Percentiles rank a stretch among this genome's conserved stretches.
Conservation (phyloP, 2,888 invertebrate genomes). For the Cristatella mucedo region DNA sequence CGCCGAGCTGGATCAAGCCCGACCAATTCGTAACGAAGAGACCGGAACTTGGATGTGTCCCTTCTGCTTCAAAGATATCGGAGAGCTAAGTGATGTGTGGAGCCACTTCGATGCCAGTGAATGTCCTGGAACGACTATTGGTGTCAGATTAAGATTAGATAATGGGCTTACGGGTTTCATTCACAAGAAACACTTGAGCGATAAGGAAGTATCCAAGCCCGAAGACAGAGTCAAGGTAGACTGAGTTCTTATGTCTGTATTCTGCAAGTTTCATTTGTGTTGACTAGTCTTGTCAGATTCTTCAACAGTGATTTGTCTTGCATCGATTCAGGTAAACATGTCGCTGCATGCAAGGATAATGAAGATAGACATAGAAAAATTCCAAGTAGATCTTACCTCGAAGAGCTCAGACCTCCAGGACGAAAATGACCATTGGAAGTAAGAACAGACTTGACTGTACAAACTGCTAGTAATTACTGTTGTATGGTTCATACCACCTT, state of each 20-base stretch:
- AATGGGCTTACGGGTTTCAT: slow-evolving; percentile 78
- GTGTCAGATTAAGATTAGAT: slow-evolving; percentile 71
- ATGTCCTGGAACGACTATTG: slow-evolving; percentile 88
- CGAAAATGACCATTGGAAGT: slow-evolving; percentile 75
- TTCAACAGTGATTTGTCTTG: too few relatives aligned
- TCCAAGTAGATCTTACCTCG: slow-evolving; percentile 65
- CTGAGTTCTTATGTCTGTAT: too few relatives aligned
- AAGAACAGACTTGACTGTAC: slow-evolving; percentile 14
- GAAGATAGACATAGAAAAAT: slow-evolving; percentile 89
- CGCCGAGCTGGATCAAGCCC: slow-evolving; percentile 84
- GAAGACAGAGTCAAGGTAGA: slow-evolving; percentile 72
- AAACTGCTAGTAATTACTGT: too few relatives aligned
- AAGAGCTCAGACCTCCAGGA: slow-evolving; percentile 80
- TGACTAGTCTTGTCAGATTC: too few relatives aligned
- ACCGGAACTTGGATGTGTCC: slow-evolving; percentile 94
- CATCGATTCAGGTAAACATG: slow-evolving; percentile 34
- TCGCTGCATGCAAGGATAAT: slow-evolving; percentile 56
- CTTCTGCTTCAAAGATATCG: slow-evolving; percentile 80
- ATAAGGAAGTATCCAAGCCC: slow-evolving; percentile 79
- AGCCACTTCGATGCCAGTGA: slow-evolving; percentile 84
- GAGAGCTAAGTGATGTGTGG: slow-evolving; percentile 71
- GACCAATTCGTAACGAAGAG: slow-evolving; percentile 82
- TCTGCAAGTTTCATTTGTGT: too few relatives aligned
- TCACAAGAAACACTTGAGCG: slow-evolving; percentile 78
- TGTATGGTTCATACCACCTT: too few relatives aligned